These are phyloP conservation scores for Ophiodon elongatus DNA, from an alignment of 2,113 vertebrate species.

Conservation along the genomic window DNA sequence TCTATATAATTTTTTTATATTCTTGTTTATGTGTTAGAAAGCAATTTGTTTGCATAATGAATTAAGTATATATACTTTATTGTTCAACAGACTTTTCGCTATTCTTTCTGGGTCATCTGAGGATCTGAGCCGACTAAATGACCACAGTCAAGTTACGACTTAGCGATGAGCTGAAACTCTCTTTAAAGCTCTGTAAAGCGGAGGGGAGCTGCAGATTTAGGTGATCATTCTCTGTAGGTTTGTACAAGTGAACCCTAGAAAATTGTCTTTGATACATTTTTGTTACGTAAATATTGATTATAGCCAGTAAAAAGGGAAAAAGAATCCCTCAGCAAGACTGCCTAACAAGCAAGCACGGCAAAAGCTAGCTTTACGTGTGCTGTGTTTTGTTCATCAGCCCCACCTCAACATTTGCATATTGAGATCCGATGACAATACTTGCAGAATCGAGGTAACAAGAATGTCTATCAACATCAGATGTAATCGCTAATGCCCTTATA, in stretches of 20 bases:
- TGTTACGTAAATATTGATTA: not conserved
- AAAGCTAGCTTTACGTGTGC: not conserved
- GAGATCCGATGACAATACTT: constrained; percentile 15
- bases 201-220: not conserved
- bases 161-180: not conserved
- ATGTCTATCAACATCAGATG: constrained; percentile 19
- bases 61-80: not conserved
- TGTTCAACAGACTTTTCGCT: not conserved
- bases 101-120: not conserved
- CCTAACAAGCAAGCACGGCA: not conserved
- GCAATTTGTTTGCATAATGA: not conserved
- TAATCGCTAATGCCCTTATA: constrained; percentile 17
- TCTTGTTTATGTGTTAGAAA: not conserved
- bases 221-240: not conserved
- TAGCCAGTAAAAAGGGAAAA: not conserved
- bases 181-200: not conserved
- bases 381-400: not conserved
- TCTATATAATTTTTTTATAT: not conserved
- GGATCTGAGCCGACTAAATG: not conserved
- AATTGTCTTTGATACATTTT: not conserved
- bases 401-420: constrained; percentile 8
- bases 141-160: not conserved
- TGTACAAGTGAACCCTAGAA: not conserved
- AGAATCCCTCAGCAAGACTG: not conserved
- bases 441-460: not conserved